Evolutionary conservation across 2,888 invertebrate genomes (phyloP).

Genomic region (Cerceris ruficornis): DNA sequence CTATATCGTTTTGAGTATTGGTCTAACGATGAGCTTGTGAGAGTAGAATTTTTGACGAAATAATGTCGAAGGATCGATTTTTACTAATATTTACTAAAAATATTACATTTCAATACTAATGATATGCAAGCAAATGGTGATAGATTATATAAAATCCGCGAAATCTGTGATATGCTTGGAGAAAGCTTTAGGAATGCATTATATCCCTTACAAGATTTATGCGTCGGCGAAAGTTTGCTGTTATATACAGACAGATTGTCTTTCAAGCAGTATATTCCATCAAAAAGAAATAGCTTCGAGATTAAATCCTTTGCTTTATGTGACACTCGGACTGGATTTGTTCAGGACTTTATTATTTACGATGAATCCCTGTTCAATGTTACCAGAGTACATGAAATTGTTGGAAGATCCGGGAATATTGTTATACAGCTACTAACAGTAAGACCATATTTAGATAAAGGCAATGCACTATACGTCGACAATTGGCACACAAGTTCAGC

Average conservation of each 20-base stretch:
- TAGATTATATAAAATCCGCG: conserved; percentile 8
- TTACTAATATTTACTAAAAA: conserved; percentile 1
- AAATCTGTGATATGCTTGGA: conserved; percentile 8
- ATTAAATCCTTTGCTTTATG: no score
- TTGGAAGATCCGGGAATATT: no score
- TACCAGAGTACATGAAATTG: no score
- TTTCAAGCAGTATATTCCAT: no score
- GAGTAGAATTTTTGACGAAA: conserved; percentile 13
- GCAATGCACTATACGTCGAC: no score
- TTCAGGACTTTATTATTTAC: no score
- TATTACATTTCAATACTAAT: conserved; percentile 12
- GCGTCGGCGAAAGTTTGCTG: background rate
- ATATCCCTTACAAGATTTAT: conserved; percentile 3
- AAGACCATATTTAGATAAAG: no score
- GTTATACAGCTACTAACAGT: no score
- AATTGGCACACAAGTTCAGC: no score
- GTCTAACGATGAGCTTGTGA: conserved; percentile 15
- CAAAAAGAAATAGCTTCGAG: no score
- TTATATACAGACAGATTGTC: background rate
- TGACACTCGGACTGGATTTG: no score
- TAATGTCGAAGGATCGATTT: background rate
- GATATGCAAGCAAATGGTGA: conserved; percentile 2
- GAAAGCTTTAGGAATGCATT: background rate
- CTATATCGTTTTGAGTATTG: conserved; percentile 17
- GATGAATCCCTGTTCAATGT: no score